Conservation (phyloP, 2,113 vertebrate genomes). For the Brienomyrus brachyistius region DNA sequence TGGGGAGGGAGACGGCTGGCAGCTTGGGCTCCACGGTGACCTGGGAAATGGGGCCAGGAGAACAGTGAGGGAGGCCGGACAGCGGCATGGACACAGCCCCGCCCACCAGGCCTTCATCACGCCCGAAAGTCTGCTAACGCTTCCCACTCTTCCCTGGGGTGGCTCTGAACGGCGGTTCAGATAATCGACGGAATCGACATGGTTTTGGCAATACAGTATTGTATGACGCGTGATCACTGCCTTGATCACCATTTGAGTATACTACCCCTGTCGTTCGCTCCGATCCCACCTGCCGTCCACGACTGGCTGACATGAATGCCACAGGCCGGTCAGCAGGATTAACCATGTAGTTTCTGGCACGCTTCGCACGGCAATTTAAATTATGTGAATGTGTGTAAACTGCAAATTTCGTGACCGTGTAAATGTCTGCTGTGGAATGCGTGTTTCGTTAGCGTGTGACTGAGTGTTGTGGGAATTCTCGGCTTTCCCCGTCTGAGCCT, state of each 20-base stretch:
- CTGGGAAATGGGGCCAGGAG: slow-evolving; percentile 39
- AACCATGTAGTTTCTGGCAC: background rate
- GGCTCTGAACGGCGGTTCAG: too few species aligned
- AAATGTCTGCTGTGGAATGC: background rate
- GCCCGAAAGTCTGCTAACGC: background rate
- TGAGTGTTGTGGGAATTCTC: background rate
- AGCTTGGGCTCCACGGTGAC: slow-evolving; percentile 67
- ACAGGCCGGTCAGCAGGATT: background rate
- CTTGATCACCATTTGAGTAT: background rate
- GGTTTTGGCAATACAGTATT: background rate
- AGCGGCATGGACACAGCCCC: background rate
- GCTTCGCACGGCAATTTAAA: background rate
- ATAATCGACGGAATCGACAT: too few species aligned
- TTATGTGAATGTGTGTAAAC: background rate
- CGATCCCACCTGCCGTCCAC: background rate
- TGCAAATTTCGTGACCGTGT: background rate
- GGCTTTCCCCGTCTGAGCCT: background rate
- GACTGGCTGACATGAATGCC: background rate
- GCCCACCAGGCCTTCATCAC: background rate
- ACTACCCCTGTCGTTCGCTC: background rate
- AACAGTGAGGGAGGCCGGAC: background rate
- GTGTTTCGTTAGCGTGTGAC: too few species aligned
- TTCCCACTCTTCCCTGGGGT: background rate
- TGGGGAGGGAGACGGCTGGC: slow-evolving; percentile 77
- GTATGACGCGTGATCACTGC: background rate